Evolutionary conservation across 2,888 invertebrate genomes (phyloP).

Genomic region (Andrena marginata): DNA sequence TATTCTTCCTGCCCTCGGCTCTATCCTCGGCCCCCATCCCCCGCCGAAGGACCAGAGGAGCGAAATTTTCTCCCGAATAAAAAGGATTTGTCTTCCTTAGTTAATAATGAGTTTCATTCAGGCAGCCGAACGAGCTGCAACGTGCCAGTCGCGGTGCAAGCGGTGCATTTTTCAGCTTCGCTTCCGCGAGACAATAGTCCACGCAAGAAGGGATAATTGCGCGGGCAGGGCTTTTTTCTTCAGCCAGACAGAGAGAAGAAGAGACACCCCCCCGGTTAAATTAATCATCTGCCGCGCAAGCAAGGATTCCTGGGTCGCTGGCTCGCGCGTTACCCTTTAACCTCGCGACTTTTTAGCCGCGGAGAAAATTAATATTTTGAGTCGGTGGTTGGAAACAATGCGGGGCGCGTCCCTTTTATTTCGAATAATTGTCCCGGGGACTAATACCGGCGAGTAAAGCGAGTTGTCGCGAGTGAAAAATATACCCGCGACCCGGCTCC

Average conservation of each 20-base stretch:
- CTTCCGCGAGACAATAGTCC: slow-evolving; percentile 57
- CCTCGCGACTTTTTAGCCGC: slow-evolving; percentile 38
- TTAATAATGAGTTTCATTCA: slow-evolving; percentile 65
- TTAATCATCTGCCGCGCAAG: slow-evolving; percentile 59
- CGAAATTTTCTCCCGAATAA: slow-evolving; percentile 30
- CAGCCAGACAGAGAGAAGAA: slow-evolving; percentile 15
- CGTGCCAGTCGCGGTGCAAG: slow-evolving; percentile 56
- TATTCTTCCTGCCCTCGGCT: slow-evolving; percentile 51
- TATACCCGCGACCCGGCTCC: background rate
- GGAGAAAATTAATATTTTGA: slow-evolving; percentile 38
- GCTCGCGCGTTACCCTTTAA: slow-evolving; percentile 41
- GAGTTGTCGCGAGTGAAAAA: background rate
- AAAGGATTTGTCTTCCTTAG: slow-evolving; percentile 53
- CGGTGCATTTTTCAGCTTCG: slow-evolving; percentile 64
- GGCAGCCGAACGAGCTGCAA: slow-evolving; percentile 44
- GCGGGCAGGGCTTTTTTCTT: slow-evolving; percentile 34
- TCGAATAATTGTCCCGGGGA: slow-evolving; percentile 13
- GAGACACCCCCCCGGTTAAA: slow-evolving; percentile 38
- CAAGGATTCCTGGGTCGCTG: slow-evolving; percentile 38
- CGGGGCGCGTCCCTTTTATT: slow-evolving; percentile 29
- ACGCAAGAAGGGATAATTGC: slow-evolving; percentile 59
- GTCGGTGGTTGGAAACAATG: slow-evolving; percentile 30
- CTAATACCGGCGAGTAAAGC: background rate
- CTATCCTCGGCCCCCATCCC: background rate
- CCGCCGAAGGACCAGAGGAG: slow-evolving; percentile 35